Evolutionary conservation across 2,797 vertebrate genomes (phyloP).

Genomic region (Cyclopterus lumpus): DNA sequence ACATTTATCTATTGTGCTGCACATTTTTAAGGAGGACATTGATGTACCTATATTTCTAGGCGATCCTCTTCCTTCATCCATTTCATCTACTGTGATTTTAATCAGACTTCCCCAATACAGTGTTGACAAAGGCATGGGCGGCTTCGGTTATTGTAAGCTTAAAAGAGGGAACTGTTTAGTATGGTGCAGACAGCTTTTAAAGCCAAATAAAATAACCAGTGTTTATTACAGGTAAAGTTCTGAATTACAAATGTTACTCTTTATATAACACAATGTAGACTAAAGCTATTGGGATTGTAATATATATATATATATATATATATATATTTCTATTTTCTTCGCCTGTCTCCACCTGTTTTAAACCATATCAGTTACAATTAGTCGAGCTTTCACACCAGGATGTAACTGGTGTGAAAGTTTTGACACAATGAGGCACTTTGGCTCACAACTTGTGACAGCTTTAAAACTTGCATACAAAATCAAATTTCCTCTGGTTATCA

Average conservation of each 20-base stretch:
- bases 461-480: neutral
- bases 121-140: constrained; percentile 12
- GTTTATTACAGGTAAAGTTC: constrained; percentile 30
- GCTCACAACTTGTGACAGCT: neutral
- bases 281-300: neutral
- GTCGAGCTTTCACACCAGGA: neutral
- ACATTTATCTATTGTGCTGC: neutral
- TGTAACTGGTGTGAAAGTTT: neutral
- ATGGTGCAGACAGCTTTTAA: constrained; percentile 39
- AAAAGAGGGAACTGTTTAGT: constrained; percentile 15
- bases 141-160: constrained; percentile 20
- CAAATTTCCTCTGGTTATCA: neutral
- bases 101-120: neutral
- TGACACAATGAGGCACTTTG: neutral
- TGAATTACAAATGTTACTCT: constrained; percentile 26
- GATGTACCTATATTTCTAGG: neutral
- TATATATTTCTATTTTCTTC: neutral
- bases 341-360: neutral
- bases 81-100: constrained; percentile 8
- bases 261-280: constrained; percentile 25
- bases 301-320: neutral
- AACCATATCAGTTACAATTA: neutral
- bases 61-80: neutral
- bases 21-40: neutral
- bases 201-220: constrained; percentile 21